A percentile compares a stretch with the other conserved stretches of the same genome.
These are phyloP conservation scores for Lepidocyrtinus sp. DNA, from an alignment of 2,888 invertebrate species.

Conservation along the genomic window DNA sequence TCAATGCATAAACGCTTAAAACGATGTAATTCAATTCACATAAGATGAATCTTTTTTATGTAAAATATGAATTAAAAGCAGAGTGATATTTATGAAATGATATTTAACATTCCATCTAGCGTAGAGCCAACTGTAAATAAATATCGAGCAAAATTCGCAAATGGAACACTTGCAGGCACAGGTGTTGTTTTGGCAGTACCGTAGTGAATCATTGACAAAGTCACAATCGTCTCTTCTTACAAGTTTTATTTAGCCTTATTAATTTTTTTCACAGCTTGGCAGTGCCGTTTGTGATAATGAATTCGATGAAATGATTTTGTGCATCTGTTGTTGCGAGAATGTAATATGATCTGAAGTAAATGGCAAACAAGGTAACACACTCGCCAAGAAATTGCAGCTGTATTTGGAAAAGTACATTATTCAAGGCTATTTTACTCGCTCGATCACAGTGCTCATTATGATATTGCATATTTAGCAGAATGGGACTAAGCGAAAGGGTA, in stretches of 20 bases:
- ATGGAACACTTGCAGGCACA: constrained; percentile 29
- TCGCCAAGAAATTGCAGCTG: neutral
- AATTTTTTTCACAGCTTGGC: neutral
- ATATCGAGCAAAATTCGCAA: no score
- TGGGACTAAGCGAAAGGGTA: no score
- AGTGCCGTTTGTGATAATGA: neutral
- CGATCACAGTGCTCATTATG: neutral
- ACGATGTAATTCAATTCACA: no score
- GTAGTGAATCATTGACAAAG: no score
- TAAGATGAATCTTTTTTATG: no score
- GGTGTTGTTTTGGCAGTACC: neutral
- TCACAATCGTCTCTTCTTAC: neutral
- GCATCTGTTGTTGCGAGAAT: neutral
- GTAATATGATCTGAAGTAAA: constrained; percentile 13
- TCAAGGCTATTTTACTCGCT: neutral
- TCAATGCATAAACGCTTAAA: no score
- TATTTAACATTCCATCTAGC: no score
- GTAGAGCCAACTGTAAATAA: no score
- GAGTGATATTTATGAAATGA: no score
- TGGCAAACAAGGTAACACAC: constrained; percentile 17
- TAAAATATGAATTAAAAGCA: no score
- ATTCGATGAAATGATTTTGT: neutral
- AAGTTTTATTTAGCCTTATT: neutral
- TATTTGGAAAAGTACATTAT: neutral
- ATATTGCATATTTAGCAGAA: neutral